Base-by-base conservation (phyloP, 2,797 vertebrate genomes). In the Ficedula albicollis region DNA sequence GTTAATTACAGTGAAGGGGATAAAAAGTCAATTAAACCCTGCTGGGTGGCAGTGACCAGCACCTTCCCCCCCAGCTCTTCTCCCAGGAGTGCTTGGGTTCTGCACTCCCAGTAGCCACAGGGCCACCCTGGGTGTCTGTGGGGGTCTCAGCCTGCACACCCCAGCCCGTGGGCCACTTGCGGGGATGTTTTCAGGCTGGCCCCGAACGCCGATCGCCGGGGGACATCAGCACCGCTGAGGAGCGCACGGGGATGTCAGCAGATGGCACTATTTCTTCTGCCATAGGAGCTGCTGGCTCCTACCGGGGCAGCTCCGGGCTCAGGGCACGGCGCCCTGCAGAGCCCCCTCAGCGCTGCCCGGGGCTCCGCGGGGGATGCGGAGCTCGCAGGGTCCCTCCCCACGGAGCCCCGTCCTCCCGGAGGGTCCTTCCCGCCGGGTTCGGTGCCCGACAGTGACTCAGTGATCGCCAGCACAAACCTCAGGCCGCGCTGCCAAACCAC, bases 261-360 rank as follows among this genome's bases (percentile, higher is more conserved):
- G 97, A 90, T 97, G 97, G 96, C 92, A 93, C 95, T 90, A 29
- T 96, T 97, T 96, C 90, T 96, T 95, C 89, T 96, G 78, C 0
- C 20, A 73, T 84, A 70, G 91, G n/a, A 14, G 67, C 58, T 5
- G 55, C 29, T 46, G 49, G 9, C 56, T 87, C 92, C 59, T 85
- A 38, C 29, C 52, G 18, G 54, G 13, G 32, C 70, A 74, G 34
- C 22, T 13, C 7, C 41, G 7, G 43, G 52, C 41, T 60, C 56
- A 16, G 56, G 52, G 41, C 48, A 41, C 30, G 34, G 29, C 0
- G 26, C 60, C 72, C 70, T 19, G 34, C 59, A 29, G 44, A 70
- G 18, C 21, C 14, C 34, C 51, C 4, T 5, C 52, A 39, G 44
- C 5, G 12, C 27, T 6, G 56, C 1, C 1, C 1, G 23, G 66